Evolutionary conservation across 2,888 invertebrate species (phyloP).

Genomic region (Tupiocoris notatus): DNA sequence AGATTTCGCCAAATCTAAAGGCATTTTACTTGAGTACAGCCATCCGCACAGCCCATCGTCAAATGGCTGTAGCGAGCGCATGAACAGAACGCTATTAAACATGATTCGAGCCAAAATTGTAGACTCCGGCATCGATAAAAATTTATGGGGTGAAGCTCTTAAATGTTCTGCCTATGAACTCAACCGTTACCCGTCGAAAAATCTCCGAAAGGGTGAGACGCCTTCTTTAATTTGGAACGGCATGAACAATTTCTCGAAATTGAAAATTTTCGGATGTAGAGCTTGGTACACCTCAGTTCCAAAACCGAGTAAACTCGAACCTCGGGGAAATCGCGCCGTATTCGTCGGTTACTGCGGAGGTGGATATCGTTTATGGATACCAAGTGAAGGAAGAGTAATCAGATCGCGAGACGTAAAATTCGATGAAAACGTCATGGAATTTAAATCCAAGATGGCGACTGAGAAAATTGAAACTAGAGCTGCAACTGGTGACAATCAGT

Average conservation of each 20-base stretch:
- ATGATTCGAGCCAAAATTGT: constrained; percentile 40
- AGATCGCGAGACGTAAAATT: background rate
- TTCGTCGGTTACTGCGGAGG: constrained; percentile 4
- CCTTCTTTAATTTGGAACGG: constrained; percentile 38
- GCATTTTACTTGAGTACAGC: constrained; percentile 49
- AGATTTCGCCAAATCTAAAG: constrained; percentile 47
- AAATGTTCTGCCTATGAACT: background rate
- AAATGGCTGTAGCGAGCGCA: constrained; percentile 50
- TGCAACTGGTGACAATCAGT: no score
- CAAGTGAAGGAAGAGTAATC: background rate
- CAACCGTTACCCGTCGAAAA: background rate
- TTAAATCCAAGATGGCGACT: no score
- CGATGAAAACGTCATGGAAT: background rate
- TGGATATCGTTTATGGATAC: constrained; percentile 1
- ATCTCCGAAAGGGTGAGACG: constrained; percentile 38
- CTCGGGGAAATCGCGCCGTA: background rate
- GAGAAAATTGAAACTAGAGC: no score
- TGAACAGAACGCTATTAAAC: constrained; percentile 50
- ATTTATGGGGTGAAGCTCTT: constrained; percentile 6
- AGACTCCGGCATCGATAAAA: constrained; percentile 1
- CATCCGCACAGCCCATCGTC: constrained; percentile 50
- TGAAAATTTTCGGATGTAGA: constrained; percentile 47
- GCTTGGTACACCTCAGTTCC: constrained; percentile 11
- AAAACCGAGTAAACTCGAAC: background rate
- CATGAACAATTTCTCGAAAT: constrained; percentile 36